Base-by-base conservation (phyloP, 2,888 invertebrate species). In the Ernsta delagoae region DNA sequence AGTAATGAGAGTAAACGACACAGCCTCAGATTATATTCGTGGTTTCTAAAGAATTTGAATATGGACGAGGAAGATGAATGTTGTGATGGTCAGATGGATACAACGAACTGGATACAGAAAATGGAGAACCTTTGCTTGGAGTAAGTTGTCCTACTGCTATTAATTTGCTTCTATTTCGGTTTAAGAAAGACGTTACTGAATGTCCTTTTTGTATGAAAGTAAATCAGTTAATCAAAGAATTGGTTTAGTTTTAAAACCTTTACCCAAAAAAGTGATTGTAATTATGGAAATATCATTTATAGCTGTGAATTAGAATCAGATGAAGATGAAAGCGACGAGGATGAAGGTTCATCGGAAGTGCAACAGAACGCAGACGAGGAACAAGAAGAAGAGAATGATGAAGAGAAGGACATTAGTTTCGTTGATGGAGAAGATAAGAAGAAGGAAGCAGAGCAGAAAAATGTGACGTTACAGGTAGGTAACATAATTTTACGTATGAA, bases 61-160 rank as follows among this genome's bases (percentile, higher is more conserved):
- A 34, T 34, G 31, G 5, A 56, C 0, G 97, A 97, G 80, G 97
- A 97, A 75, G 96, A 96, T 24, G 34, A 56, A 56, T 31, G 4
- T 34, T 9, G 6, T 7, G 34, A n/a, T 36, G 56, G n/a, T 0
- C n/a, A n/a, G 34, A 56, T 8, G 8, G 53, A 16, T 24, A 53
- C 7, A 9, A 53, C 24, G 8, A 8, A 53, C 24, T 53, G 53
- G 53, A 53, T 53, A 4, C 53, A 16, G 3, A 53, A 53, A 53
- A 24, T 53, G 53, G 48, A 48, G 9, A 8, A 53, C 24, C 53
- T 53, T 53, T 53, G 24, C 24, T 6, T 53, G 16, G 24, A 53
- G 53, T 53, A 24, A 53, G 53, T 53, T 8, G 24, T 1, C 16
- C n/a, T 50, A 36, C 5, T 0, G 36, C 5, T 36, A 36, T 36